Evolutionary conservation across 2,113 vertebrate genomes (phyloP), one percentile per base, ranked within the genome.

Genomic region (Salvelinus sp.): DNA sequence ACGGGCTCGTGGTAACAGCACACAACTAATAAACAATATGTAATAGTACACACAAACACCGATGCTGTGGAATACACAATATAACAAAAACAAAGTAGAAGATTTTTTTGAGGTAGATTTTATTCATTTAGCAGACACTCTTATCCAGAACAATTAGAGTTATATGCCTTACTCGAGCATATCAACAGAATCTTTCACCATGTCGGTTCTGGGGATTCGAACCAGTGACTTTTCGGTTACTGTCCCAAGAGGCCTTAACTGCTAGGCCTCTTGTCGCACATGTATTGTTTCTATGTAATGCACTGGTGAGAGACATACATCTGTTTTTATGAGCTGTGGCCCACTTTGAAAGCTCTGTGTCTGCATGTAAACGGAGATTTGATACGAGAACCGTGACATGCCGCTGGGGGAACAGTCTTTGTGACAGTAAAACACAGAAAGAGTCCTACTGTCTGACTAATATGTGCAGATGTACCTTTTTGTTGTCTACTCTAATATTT

Each of bases 321-420:
- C 73, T 81, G 64, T 30, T 30, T 30, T 5, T 30, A 30, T 84
- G 86, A 90, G 86, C 86, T 82, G 80, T 88, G 87, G 87, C 88
- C 88, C 88, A 86, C 81, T 91, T 90, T 90, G 85, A 88, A 87
- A 88, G 87, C 89, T 87, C 82, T 85, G 87, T 85, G 84, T 88
- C 82, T 81, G 12, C 47, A 48, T 84, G 79, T 89, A 88, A 90
- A 89, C 71, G 72, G 72, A 86, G 88, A 88, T 90, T 90, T 90
- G 89, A 90, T 89, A 87, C 83, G 87, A 90, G 87, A 88, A 87
- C 77, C 86, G 85, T 88, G 87, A 90, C 86, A 88, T 75, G 84
- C 86, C 87, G 1, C 30, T 30, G 30, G 33, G 81, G 84, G 85
- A 88, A 86, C 81, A 83, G 81, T 86, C 88, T 90, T 88, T 90